phyloP scores from a whole-genome alignment of 2,113 vertebrate species.

The Marmota flaviventris region DNA sequence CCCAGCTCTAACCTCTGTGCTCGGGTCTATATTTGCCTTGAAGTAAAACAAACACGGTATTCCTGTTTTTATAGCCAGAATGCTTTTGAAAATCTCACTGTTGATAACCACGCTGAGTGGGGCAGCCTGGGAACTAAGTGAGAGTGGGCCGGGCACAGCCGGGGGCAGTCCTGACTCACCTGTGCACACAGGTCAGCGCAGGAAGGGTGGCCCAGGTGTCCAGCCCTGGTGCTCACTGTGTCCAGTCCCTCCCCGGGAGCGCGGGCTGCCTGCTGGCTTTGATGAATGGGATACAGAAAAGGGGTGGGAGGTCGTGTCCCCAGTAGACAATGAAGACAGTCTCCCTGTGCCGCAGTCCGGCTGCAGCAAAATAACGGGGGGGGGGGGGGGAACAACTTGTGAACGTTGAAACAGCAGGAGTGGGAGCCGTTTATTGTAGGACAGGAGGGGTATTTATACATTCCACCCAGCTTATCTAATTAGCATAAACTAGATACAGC shows the following conservation, averaged over 20 bases:
- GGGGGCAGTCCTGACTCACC: too few species aligned
- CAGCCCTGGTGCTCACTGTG: neutral
- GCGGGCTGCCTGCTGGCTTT: neutral
- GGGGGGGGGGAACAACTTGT: too few species aligned
- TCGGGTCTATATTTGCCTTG: neutral
- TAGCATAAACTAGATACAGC: too few species aligned
- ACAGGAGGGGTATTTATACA: too few species aligned
- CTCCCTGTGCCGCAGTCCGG: neutral
- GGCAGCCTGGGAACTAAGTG: neutral
- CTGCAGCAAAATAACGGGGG: too few species aligned
- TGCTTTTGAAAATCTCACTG: neutral
- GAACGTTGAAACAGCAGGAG: too few species aligned
- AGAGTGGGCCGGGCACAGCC: too few species aligned
- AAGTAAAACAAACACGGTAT: neutral
- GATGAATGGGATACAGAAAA: neutral
- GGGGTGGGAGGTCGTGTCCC: neutral
- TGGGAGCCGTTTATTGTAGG: too few species aligned
- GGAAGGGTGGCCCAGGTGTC: neutral
- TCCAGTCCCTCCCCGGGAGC: neutral
- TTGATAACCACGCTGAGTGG: neutral
- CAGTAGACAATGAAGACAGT: neutral
- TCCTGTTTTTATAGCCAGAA: neutral
- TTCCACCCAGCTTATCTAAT: too few species aligned
- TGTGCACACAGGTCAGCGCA: neutral
- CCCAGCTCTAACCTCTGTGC: neutral